Base-by-base conservation (phyloP, 2,888 invertebrate genomes). In the Charanyca ferruginea region DNA sequence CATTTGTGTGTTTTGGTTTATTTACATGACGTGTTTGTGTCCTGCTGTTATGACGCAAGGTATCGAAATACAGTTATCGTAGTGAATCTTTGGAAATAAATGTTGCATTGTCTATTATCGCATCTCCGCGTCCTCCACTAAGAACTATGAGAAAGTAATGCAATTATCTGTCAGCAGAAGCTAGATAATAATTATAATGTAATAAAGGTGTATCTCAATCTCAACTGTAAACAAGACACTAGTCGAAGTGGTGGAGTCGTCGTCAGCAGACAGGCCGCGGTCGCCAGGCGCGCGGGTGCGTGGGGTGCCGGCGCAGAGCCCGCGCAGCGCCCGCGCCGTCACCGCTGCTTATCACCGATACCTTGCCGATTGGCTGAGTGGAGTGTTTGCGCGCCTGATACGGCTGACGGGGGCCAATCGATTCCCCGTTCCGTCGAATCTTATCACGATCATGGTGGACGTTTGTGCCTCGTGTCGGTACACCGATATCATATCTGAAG, bases 371-470 rank as follows among this genome's bases (percentile, higher is more conserved):
- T 95, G 95, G 95, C 85, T 88, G 91, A 89, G 85, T 94, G 87
- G 87, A 95, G 95, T 95, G 95, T 94, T 95, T 95, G 93, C 92
- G 90, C 88, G 86, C 77, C 86, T 86, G 94, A 94, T 94, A 94
- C 77, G 86, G 85, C 76, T 81, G 77, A 87, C 89, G 85, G 87
- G 90, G 87, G 92, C 95, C 95, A 95, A 95, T 95, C 93, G 92
- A 94, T 94, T 91, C 87, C 91, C 89, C 86, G 91, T 89, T 87
- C 85, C 84, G 84, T 87, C 85, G 77, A 93, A 94, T 94, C 93
- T 95, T 95, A 95, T 95, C 95, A 90, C 83, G 81, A 93, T 93
- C 91, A 94, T 93, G 94, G 93, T 94, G 94, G 91, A 94, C 92
- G 89, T 91, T 91, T 85, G 89, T 89, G 91, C 92, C 91, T 93